Evolutionary conservation across 92 coral and sea anemone species (phyloP).

Genomic region (Heliopora coerulea): DNA sequence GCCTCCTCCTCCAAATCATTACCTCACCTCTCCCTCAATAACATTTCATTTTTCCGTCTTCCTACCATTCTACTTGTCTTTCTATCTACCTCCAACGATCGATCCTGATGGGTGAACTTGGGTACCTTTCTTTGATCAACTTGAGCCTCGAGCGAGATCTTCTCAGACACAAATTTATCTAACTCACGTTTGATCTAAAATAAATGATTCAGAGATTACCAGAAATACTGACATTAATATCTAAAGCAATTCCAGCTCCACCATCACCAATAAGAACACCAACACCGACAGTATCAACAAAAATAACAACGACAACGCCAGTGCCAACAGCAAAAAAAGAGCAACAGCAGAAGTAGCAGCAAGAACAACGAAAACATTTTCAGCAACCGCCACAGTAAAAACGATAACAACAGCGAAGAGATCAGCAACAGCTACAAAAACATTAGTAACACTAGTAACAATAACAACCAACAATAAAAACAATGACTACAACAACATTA

Average conservation of each 20-base stretch:
- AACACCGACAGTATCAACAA: slow-evolving; percentile 29
- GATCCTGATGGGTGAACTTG: not conserved
- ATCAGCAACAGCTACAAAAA: slow-evolving; percentile 21
- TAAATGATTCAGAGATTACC: not conserved
- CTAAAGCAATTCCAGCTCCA: not conserved
- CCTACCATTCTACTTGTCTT: not conserved
- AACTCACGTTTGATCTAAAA: slow-evolving; percentile 1
- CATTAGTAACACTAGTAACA: not conserved
- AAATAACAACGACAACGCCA: slow-evolving; percentile 1
- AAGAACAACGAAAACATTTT: not conserved
- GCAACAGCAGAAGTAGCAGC: slow-evolving; percentile 10
- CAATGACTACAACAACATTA: no score
- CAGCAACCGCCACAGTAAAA: slow-evolving; percentile 3
- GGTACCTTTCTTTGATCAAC: slow-evolving; percentile 32
- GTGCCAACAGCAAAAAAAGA: not conserved
- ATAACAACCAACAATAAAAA: not conserved
- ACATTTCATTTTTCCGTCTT: not conserved
- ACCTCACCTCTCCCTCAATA: no score
- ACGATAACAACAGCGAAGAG: slow-evolving; percentile 2
- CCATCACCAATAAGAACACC: not conserved
- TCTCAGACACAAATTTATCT: slow-evolving; percentile 8
- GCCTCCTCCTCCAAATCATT: no score
- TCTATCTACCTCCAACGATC: slow-evolving; percentile 1
- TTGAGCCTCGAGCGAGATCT: slow-evolving; percentile 1
- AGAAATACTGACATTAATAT: not conserved